phyloP scores from a whole-genome alignment of 2,113 vertebrate genomes.

The Mobula birostris region DNA sequence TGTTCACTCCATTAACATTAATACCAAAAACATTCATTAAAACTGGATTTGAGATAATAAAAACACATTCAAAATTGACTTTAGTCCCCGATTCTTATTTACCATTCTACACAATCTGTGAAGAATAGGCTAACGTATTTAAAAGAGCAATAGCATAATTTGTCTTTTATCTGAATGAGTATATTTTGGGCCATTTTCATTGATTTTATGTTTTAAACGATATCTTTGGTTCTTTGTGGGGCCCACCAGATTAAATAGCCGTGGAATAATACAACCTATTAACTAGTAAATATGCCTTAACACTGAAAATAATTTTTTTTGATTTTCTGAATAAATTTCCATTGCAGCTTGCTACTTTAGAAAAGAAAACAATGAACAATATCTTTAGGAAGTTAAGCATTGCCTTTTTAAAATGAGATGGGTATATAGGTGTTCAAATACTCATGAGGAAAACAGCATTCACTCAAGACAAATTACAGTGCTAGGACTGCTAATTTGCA shows the following conservation, averaged over 20 bases:
- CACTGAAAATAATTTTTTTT: neutral
- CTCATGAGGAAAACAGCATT: slow-evolving; percentile 60
- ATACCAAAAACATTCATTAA: neutral
- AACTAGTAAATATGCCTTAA: slow-evolving; percentile 1
- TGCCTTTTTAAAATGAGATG: slow-evolving; percentile 52
- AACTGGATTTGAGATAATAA: neutral
- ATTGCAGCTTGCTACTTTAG: neutral
- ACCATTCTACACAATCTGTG: neutral
- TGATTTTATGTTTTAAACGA: neutral
- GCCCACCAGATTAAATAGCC: neutral
- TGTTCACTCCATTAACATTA: neutral
- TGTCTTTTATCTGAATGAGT: neutral
- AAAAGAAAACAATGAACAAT: neutral
- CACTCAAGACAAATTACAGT: slow-evolving; percentile 68
- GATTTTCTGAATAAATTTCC: neutral
- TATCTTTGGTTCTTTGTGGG: neutral
- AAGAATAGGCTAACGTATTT: neutral
- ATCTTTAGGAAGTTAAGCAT: slow-evolving; percentile 29
- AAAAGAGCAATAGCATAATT: neutral
- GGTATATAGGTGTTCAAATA: slow-evolving; percentile 52
- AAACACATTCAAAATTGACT: neutral
- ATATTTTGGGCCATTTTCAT: neutral
- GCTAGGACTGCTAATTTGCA: slow-evolving; percentile 70
- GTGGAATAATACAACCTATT: neutral
- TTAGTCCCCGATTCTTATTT: neutral